A percentile compares a stretch with the other conserved stretches of the same genome.
These are phyloP conservation scores for Menidia menidia DNA, from an alignment of 2,797 vertebrate genomes.

Conservation along the genomic window DNA sequence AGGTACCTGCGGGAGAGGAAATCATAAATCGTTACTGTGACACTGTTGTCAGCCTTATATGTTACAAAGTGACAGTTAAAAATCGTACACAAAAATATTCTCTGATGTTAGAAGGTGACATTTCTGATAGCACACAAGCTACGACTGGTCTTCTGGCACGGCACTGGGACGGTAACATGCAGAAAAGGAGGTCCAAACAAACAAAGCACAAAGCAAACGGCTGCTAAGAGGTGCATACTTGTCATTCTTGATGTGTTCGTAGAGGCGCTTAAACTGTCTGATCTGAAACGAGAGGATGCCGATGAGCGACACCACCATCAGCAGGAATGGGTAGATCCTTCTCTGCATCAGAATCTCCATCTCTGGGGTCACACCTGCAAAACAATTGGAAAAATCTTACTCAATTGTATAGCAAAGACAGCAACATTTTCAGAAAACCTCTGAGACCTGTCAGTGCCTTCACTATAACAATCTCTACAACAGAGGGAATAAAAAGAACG, in stretches of 20 bases:
- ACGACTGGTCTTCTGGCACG: background rate
- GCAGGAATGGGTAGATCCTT: conserved; percentile 96
- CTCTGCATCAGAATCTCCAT: conserved; percentile 98
- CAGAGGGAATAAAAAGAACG: too few species aligned
- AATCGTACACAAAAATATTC: background rate
- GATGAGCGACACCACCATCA: conserved; percentile 97
- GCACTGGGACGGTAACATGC: too few species aligned
- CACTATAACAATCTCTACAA: too few species aligned
- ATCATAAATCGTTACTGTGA: background rate
- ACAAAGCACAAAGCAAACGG: too few species aligned
- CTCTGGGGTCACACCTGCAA: conserved; percentile 92
- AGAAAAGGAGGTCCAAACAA: too few species aligned
- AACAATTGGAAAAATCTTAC: conserved; percentile 7
- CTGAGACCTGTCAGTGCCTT: too few species aligned
- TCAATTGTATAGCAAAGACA: background rate
- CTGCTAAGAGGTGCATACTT: conserved; percentile 84
- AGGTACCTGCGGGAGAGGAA: conserved; percentile 87
- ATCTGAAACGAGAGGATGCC: conserved; percentile 98
- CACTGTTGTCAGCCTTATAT: background rate
- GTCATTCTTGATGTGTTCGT: conserved; percentile 99
- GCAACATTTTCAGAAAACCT: background rate
- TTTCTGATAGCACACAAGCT: too few species aligned
- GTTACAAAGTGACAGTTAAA: background rate
- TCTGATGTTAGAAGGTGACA: too few species aligned
- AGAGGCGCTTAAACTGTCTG: conserved; percentile 98